Base-by-base conservation (phyloP, 2,888 invertebrate genomes). In the Brachypalpus laphriformis region DNA sequence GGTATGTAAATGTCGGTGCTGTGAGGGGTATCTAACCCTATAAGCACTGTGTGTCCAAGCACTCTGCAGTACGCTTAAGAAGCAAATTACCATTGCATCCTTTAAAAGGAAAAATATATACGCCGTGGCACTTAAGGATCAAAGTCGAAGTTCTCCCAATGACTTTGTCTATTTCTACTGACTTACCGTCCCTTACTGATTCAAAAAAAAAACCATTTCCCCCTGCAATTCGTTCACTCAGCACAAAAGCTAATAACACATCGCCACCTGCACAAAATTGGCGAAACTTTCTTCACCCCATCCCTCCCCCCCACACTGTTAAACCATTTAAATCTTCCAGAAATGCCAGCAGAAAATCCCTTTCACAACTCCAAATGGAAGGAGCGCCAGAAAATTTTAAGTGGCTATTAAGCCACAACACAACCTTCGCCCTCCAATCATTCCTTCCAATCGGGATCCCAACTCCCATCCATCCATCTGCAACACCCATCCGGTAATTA, bases 341-440 rank as follows among this genome's bases (percentile, higher is more conserved):
- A 74, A 80, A 80, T 70, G 16, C 70, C 70, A 74, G 8, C 54
- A 51, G 40, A 49, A 74, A 42, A 37, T 75, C 74, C 56, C 56
- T 70, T 68, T 66, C 45, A 40, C 40, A 75, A 49, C 42, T 51
- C 54, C 4, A 45, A 77, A 68, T 34, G n/a, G 14, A 68, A 47
- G 37, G 72, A 70, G 68, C 31, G 63, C n/a, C 70, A 57, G 49
- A 49, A 70, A 63, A 76, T 70, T 76, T 66, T 56, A 85, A 85
- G 81, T 85, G 85, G 75, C 85, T 66, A 85, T 85, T 85, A 81
- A 85, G 81, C 61, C 47, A 25, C 40, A 85, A 49, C 54, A 70
- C 63, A 65, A 85, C 83, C 80, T 85, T 81, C 81, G 59, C 65
- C 70, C 66, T 59, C 34, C 61, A 68, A 34, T 34, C 34, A 34